These are phyloP conservation scores for Xenotilapia flavipinnis DNA, from an alignment of 2,113 vertebrate species.

Conservation along the genomic window DNA sequence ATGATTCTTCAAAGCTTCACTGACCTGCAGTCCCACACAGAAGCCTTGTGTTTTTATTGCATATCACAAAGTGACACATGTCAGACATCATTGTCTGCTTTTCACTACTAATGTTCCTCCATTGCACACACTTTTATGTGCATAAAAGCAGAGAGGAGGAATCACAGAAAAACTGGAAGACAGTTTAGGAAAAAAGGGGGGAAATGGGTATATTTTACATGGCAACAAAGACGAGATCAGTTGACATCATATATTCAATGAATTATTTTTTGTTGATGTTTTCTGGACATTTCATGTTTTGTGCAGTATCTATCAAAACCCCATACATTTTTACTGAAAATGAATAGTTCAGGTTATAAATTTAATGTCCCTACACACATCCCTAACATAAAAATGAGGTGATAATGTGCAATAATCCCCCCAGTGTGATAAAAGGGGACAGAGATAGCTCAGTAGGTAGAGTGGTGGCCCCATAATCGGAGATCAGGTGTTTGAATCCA, in stretches of 20 bases:
- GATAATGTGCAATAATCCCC: background rate
- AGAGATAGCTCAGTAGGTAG: background rate
- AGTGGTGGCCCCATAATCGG: rapidly evolving
- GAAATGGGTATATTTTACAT: rapidly evolving
- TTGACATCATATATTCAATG: rapidly evolving
- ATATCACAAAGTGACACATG: slow-evolving; percentile 1
- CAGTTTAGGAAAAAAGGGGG: background rate
- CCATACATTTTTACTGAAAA: background rate
- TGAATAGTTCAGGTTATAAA: background rate
- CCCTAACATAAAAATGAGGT: background rate
- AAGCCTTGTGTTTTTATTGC: background rate
- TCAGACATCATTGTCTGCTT: background rate
- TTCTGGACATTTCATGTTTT: background rate
- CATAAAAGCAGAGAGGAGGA: background rate
- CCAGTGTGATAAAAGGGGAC: background rate
- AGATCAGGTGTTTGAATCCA: rapidly evolving
- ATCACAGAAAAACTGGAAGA: background rate
- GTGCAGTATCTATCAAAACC: background rate
- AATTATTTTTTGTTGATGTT: background rate
- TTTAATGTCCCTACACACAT: background rate
- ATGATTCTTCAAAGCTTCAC: background rate
- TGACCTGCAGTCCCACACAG: background rate
- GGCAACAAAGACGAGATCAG: background rate
- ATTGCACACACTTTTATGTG: background rate
- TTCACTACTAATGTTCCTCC: background rate